Base-by-base conservation (phyloP, 2,888 invertebrate species). In the Trichacis sp. region DNA sequence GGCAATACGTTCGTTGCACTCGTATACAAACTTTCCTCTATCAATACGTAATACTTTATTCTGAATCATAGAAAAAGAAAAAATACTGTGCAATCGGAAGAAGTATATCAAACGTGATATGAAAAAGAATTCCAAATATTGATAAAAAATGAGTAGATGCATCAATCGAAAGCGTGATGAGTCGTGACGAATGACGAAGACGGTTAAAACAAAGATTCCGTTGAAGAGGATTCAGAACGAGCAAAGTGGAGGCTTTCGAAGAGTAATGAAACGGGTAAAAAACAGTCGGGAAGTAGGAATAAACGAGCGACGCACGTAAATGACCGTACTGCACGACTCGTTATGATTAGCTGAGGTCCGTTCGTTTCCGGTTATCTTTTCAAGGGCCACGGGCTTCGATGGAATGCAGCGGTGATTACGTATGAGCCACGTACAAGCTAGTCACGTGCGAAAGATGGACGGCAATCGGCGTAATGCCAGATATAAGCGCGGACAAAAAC, bases 321-420 rank as follows among this genome's bases (percentile, higher is more conserved):
- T 55, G 38, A 46, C 54, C 15, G 19, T 46, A 30, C 48, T 29
- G 42, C 20, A 12, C 24, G 40, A 40, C 42, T 51, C 59, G 53
- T 53, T 60, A 52, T 60, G 60, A 64, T 64, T 64, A 66, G 46
- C 47, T 58, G 61, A 57, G 58, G 33, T 51, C 43, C 58, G 24
- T 38, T 54, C 54, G 50, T 65, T 66, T 66, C 66, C 66, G 57
- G 53, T 58, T 58, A 49, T 49, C 49, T 33, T 9, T 33, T 17
- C 33, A 19, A 17, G 12, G 46, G 38, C 15, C 8, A 47, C 14
- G 43, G n/a, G 36, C 8, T 19, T 59, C 15, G 14, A n/a, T 20
- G 54, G 54, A 48, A 62, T 59, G 51, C 48, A 48, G 45, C 51
- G 40, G 54, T 66, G 50, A 66, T 65, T 61, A 54, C 48, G 49